phyloP scores from a whole-genome alignment of 2,888 invertebrate species.

The Melanotus villosus region DNA sequence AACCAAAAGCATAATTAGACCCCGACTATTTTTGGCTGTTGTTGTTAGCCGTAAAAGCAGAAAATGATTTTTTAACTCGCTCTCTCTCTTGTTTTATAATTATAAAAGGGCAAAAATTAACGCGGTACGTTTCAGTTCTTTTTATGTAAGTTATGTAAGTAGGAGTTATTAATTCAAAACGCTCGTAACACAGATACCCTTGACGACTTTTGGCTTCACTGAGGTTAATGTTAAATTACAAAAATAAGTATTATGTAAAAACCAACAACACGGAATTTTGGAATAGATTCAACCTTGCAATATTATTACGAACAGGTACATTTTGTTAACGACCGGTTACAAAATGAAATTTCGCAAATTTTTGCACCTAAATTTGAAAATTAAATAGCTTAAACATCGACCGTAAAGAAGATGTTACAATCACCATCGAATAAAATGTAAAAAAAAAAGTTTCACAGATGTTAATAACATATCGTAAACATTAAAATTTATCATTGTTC shows the following conservation, averaged over 20 bases:
- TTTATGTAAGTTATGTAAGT: too few relatives aligned
- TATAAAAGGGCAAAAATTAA: too few relatives aligned
- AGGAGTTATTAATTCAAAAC: too few relatives aligned
- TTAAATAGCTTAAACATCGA: too few relatives aligned
- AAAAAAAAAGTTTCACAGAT: neutral
- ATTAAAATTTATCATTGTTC: constrained; percentile 22
- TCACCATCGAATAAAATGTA: neutral
- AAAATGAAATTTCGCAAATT: too few relatives aligned
- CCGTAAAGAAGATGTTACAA: too few relatives aligned
- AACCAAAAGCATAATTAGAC: constrained; percentile 34
- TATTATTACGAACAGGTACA: neutral
- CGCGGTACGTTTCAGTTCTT: too few relatives aligned
- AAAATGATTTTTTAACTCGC: too few relatives aligned
- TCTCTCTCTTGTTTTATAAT: too few relatives aligned
- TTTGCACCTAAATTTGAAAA: too few relatives aligned
- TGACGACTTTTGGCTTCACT: neutral
- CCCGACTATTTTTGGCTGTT: constrained; percentile 19
- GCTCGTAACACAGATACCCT: neutral
- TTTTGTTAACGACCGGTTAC: too few relatives aligned
- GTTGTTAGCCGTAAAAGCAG: neutral
- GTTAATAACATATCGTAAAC: constrained; percentile 1
- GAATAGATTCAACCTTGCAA: neutral
- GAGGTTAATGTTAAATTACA: neutral
- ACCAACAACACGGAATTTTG: neutral
- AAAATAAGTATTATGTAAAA: neutral